Evolutionary conservation across 2,888 invertebrate species (phyloP).

Genomic region (Pelosia muscerda): DNA sequence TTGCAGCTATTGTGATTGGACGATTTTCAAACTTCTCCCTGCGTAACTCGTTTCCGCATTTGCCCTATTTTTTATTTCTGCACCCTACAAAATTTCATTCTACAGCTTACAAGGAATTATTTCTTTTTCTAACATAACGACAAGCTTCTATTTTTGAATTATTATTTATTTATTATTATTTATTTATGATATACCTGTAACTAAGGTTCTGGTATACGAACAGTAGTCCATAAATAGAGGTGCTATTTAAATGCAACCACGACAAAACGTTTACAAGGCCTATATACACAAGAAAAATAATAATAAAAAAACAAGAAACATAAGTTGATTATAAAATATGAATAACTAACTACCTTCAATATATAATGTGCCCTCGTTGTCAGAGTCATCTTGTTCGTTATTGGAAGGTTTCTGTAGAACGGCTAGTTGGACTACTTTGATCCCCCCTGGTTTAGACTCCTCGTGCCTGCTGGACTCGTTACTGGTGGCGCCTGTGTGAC

Average conservation of each 20-base stretch:
- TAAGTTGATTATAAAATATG: conserved; percentile 1
- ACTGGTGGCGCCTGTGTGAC: conserved; percentile 45
- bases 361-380: conserved; percentile 64
- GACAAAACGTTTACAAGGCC: no score
- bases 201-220: no score
- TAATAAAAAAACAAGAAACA: no score
- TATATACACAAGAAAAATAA: no score
- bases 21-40: background rate
- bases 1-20: background rate
- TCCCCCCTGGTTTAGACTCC: conserved; percentile 68
- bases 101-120: background rate
- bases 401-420: conserved; percentile 76
- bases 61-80: background rate
- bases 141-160: no score
- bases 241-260: no score
- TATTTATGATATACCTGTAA: no score
- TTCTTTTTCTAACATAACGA: no score
- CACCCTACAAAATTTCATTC: background rate
- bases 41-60: background rate
- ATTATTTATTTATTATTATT: no score
- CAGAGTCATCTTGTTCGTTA: conserved; percentile 78
- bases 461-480: conserved; percentile 59
- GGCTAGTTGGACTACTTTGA: conserved; percentile 81
- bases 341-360: conserved; percentile 23
- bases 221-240: no score